Evolutionary conservation across 2,888 invertebrate species (phyloP).

Genomic region (Ormyrus nitidulus): DNA sequence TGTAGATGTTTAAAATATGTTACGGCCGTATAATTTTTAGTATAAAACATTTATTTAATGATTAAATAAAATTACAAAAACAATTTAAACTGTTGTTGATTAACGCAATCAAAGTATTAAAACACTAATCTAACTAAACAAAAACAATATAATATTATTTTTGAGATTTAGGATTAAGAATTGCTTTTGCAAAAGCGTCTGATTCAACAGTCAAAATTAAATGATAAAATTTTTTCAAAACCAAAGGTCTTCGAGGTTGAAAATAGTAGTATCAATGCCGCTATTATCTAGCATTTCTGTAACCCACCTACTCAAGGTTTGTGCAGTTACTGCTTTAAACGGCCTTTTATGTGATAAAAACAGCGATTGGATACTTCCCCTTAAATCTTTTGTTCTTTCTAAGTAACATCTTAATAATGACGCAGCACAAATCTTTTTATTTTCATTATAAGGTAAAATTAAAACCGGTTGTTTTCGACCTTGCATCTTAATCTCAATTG

Average conservation of each 20-base stretch:
- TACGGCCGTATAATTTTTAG: no score
- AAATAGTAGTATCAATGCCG: neutral
- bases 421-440: conserved; percentile 38
- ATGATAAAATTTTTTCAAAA: neutral
- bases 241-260: neutral
- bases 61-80: no score
- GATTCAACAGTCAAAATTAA: neutral
- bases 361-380: neutral
- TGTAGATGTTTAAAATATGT: no score
- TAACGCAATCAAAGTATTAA: no score
- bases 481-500: conserved; percentile 54
- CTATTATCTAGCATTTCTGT: neutral
- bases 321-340: conserved; percentile 32
- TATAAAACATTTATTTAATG: no score
- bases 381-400: conserved; percentile 8
- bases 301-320: conserved; percentile 37
- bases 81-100: no score
- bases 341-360: conserved; percentile 48
- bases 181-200: conserved; percentile 14
- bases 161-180: neutral
- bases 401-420: conserved; percentile 36
- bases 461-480: conserved; percentile 46
- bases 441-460: conserved; percentile 35
- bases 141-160: neutral
- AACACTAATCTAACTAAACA: no score